Percentiles rank a stretch among this genome's conserved stretches.
Evolutionary conservation across 2,113 vertebrate species (phyloP).

Genomic region (Odontesthes bonariensis): DNA sequence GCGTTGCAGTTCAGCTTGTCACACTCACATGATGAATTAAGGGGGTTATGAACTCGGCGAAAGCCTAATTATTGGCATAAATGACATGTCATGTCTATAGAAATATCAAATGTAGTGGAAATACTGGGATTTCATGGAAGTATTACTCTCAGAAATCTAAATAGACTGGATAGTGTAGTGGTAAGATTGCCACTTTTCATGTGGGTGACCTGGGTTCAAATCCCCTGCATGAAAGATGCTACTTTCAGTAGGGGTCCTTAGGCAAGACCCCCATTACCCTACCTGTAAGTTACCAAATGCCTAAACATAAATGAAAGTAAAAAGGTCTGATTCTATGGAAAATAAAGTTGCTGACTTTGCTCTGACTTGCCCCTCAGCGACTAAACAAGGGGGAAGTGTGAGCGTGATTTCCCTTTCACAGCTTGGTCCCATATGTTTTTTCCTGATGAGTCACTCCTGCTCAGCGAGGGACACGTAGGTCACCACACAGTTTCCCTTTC

Average conservation of each 20-base stretch:
- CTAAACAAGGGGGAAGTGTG: neutral
- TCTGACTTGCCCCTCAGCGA: neutral
- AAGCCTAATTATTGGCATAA: neutral
- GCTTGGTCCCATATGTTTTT: conserved; percentile 25
- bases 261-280: no score
- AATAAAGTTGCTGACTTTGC: neutral
- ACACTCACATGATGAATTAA: neutral
- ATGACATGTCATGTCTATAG: neutral
- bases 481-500: neutral
- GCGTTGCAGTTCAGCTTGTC: no score
- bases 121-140: neutral
- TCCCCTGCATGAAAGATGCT: no score
- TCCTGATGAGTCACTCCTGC: conserved; percentile 19
- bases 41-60: neutral
- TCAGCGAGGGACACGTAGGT: conserved; percentile 3
- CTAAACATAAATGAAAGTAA: neutral
- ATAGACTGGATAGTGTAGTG: no score
- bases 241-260: no score
- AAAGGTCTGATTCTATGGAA: neutral
- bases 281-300: no score
- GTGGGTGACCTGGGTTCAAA: no score
- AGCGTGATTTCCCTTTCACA: conserved; percentile 5
- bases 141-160: neutral
- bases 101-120: no score
- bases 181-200: no score